A percentile compares a stretch with the other conserved stretches of the same genome.
These are phyloP conservation scores for Keiferia lycopersicella DNA, from an alignment of 2,888 invertebrate genomes.

Conservation along the genomic window DNA sequence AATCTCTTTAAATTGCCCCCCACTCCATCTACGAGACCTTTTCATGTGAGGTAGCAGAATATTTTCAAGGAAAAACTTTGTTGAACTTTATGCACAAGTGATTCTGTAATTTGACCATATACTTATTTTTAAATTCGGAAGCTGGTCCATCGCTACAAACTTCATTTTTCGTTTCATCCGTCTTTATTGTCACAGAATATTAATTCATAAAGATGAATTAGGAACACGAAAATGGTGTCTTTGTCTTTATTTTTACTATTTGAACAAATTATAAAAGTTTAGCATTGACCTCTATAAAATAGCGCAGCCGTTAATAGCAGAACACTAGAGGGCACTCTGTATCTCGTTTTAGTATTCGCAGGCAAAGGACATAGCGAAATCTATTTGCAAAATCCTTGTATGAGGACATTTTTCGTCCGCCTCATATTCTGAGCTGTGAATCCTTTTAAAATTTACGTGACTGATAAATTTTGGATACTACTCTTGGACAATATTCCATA, in stretches of 20 bases:
- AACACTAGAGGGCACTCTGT: background rate
- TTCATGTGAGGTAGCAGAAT: slow-evolving; percentile 22
- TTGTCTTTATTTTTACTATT: slow-evolving; percentile 13
- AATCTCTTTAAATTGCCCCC: slow-evolving; percentile 18
- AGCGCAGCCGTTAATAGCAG: slow-evolving; percentile 16
- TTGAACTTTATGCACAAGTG: slow-evolving; percentile 11
- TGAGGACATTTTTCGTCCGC: slow-evolving; percentile 8
- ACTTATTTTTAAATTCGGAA: slow-evolving; percentile 20
- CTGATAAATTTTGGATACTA: slow-evolving; percentile 9
- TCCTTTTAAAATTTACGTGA: slow-evolving; percentile 19
- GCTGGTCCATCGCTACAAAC: slow-evolving; percentile 18
- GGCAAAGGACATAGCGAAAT: slow-evolving; percentile 15
- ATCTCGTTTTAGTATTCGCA: slow-evolving; percentile 15
- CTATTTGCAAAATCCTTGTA: slow-evolving; percentile 9
- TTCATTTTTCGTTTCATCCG: slow-evolving; percentile 5
- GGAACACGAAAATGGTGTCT: slow-evolving; percentile 12
- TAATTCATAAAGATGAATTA: slow-evolving; percentile 15
- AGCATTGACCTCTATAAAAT: slow-evolving; percentile 12
- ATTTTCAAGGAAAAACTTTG: background rate
- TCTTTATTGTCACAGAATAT: slow-evolving; percentile 12
- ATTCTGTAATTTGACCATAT: slow-evolving; percentile 16
- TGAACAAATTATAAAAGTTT: slow-evolving; percentile 17
- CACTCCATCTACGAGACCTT: slow-evolving; percentile 19
- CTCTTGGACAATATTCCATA: background rate
- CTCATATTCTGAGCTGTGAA: slow-evolving; percentile 12